Base-by-base conservation (phyloP, 2,797 vertebrate genomes). In the Sitta carolinensis region DNA sequence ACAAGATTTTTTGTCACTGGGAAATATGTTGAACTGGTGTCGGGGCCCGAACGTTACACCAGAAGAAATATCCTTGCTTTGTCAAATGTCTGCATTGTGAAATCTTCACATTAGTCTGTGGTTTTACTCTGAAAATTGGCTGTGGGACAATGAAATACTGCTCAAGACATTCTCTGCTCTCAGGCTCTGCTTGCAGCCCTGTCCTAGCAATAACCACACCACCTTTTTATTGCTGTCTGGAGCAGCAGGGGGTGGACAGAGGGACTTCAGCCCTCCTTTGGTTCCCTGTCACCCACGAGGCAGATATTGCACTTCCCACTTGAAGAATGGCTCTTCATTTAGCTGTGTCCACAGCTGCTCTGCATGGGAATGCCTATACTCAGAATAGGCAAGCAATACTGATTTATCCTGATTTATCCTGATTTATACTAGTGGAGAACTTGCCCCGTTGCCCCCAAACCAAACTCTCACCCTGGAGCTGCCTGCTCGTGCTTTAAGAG, bases 41-140 rank as follows among this genome's bases (percentile, higher is more conserved):
- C 0, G 1, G 50, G 69, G 50, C 66, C 85, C 85, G 81, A 90
- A 91, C 15, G 69, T 96, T 94, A 88, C 79, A 90, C 81, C 83
- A 91, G 91, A 87, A 97, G 69, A 93, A 92, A 84, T 86, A 87
- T 34, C 54, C 42, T 89, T 87, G 90, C 78, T 94, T 92, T 92
- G 89, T 94, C 72, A 59, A 93, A 95, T 86, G 66, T 76, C 89
- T 91, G 81, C 75, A 68, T 93, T 95, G 94, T 92, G 94, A 92
- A 95, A 95, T 92, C 68, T 72, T 91, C 85, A 72, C 90, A 69
- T 89, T 91, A 92, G 82, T 83, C 58, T 92, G 94, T 96, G 93
- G 89, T 90, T 96, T 96, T 85, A 27, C 79, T 91, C 84, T 85
- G 72, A 85, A 89, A 90, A 79, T 84, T 74, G 78, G 40, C 94